Conservation (phyloP, 2,888 invertebrate species). For the Microplitis deprimator region DNA sequence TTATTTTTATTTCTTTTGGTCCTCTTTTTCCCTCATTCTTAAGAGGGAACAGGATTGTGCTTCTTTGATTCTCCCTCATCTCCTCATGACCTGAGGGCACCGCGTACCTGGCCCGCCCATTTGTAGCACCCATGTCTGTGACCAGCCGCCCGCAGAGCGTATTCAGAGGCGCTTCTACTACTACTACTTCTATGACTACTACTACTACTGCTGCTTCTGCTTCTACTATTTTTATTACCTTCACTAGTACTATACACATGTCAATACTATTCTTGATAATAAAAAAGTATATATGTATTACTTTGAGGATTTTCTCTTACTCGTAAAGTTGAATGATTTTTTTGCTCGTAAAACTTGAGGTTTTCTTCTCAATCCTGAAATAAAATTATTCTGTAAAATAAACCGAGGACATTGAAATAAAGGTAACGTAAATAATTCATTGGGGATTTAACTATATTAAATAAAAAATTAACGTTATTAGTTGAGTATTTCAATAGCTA, state of each 20-base stretch:
- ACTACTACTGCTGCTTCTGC: background rate
- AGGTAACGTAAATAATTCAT: conserved; percentile 25
- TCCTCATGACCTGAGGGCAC: conserved; percentile 62
- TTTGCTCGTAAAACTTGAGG: conserved; percentile 46
- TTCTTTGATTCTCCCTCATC: conserved; percentile 58
- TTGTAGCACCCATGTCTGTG: conserved; percentile 68
- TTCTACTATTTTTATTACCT: background rate
- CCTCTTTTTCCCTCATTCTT: conserved; percentile 41
- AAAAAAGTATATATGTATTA: conserved; percentile 38
- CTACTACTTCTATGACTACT: conserved; percentile 5
- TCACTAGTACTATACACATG: background rate
- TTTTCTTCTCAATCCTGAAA: conserved; percentile 47
- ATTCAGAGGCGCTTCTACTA: conserved; percentile 51
- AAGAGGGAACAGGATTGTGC: conserved; percentile 56
- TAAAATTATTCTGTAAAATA: background rate
- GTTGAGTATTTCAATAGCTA: too few species aligned
- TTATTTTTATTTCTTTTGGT: background rate
- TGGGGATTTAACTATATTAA: background rate
- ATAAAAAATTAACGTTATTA: too few species aligned
- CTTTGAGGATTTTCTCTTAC: conserved; percentile 39
- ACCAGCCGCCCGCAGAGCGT: conserved; percentile 66
- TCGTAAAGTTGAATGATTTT: background rate
- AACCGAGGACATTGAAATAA: conserved; percentile 3
- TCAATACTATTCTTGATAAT: background rate
- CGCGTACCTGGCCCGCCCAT: conserved; percentile 66